Conservation (phyloP, 2,888 invertebrate genomes). For the Agrotis puta region DNA sequence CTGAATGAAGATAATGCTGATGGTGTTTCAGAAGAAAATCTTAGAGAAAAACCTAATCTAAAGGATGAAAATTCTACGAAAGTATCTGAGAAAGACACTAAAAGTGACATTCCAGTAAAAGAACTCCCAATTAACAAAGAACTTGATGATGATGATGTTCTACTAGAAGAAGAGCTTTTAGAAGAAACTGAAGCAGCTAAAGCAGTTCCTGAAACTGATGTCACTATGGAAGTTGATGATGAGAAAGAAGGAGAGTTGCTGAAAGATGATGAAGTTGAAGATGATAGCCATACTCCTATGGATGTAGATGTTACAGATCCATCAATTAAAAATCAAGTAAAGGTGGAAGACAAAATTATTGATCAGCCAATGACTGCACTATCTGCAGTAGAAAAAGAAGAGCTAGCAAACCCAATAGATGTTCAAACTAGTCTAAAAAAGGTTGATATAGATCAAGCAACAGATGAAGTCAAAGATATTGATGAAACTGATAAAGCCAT, state of each 20-base stretch:
- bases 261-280: conserved; percentile 45
- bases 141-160: conserved; percentile 8
- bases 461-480: not conserved
- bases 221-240: conserved; percentile 43
- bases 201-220: conserved; percentile 8
- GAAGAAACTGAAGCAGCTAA: conserved; percentile 9
- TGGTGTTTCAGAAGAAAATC: not conserved
- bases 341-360: not conserved
- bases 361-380: conserved; percentile 4
- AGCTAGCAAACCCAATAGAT: too few relatives aligned
- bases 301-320: conserved; percentile 40
- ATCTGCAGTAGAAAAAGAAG: not conserved
- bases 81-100: not conserved
- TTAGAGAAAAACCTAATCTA: conserved; percentile 8
- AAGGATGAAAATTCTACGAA: not conserved
- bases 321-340: not conserved
- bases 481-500: conserved; percentile 5
- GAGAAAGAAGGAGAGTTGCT: conserved; percentile 38
- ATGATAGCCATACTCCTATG: conserved; percentile 25
- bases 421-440: conserved; percentile 2
- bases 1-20: not conserved
- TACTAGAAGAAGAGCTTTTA: conserved; percentile 31
- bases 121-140: not conserved
- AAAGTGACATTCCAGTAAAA: not conserved
- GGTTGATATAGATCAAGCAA: not conserved